Evolutionary conservation across 2,888 invertebrate species (phyloP), one percentile per base, ranked within the genome.

Genomic region (Calameuta pallipes): DNA sequence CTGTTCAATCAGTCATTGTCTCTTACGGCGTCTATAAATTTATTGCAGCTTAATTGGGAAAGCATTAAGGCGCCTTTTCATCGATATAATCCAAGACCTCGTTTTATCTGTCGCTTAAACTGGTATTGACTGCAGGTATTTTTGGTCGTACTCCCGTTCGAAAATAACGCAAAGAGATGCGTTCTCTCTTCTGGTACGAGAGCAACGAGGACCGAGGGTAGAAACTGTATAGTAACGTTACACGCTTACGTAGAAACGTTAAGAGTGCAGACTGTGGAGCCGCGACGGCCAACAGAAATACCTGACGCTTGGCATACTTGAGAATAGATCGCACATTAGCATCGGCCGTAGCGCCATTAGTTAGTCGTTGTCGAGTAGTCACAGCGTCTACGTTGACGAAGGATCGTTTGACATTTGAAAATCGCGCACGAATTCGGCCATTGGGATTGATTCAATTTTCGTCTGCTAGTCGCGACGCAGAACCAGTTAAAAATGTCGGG

Each of bases 271-370:
- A 41, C 41, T 41, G 41, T 41, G 41, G 41, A 41, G 41, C 41
- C 41, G 70, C 70, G 70, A 70, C 70, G 70, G 79, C 74, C 79
- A 78, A 79, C 78, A 73, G 76, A 79, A 77, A 79, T 78, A 79
- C 75, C 71, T 74, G 68, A 33, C 41, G 75, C 69, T 71, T 12
- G 70, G 70, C 70, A 70, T 15, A 33, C 70, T 70, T 70, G 70
- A 33, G 70, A 70, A 70, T 70, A 70, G 70, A 70, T 70, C 70
- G 33, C 12, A 15, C 70, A 70, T 70, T 33, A 33, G 70, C 70
- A 70, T 70, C n/a, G 70, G 41, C 15, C 15, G 41, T 41, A 15
- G 41, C 15, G 41, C 41, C 15, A 41, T 41, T 15, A 37, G 37
- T 15, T 15, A 41, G 41, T 41, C 41, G 41, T 6, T 15, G 41